These are phyloP conservation scores for Anolis sagrei DNA, from an alignment of 2,113 vertebrate species.

Conservation along the genomic window DNA sequence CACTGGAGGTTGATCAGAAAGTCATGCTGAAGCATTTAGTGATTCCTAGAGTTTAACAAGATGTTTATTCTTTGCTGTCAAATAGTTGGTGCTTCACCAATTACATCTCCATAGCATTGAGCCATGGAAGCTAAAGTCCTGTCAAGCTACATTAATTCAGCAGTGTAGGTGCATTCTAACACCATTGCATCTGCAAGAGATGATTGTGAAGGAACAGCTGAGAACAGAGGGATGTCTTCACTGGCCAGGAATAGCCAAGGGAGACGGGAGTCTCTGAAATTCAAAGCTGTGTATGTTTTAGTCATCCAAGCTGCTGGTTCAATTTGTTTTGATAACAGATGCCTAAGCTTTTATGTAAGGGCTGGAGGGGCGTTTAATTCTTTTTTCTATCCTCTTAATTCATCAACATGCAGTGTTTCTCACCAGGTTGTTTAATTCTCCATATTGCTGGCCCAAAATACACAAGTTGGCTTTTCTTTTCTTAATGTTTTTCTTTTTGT, in stretches of 20 bases:
- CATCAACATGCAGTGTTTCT: conserved; percentile 4
- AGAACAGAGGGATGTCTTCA: background rate
- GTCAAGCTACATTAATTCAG: too few species aligned
- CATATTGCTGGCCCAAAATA: background rate
- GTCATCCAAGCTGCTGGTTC: background rate
- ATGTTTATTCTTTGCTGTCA: too few species aligned
- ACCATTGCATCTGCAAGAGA: background rate
- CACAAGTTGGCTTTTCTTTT: background rate
- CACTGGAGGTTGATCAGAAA: too few species aligned
- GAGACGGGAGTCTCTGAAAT: background rate
- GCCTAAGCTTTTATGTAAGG: conserved; percentile 20
- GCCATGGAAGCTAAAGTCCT: too few species aligned
- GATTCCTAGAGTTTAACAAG: too few species aligned
- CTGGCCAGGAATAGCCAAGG: background rate
- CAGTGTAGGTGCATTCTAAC: too few species aligned
- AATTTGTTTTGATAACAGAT: conserved; percentile 33
- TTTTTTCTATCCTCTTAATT: background rate
- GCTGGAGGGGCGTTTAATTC: conserved; percentile 16
- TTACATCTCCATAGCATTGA: too few species aligned
- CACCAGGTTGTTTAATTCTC: background rate
- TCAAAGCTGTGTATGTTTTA: conserved; percentile 1
- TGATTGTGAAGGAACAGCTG: background rate
- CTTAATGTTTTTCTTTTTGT: background rate
- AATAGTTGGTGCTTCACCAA: too few species aligned
- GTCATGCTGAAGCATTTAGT: too few species aligned